Evolutionary conservation across 1,140 invertebrate genomes (phyloP), one percentile per base, ranked within the genome.

Genomic region (Zelostemma sp.): DNA sequence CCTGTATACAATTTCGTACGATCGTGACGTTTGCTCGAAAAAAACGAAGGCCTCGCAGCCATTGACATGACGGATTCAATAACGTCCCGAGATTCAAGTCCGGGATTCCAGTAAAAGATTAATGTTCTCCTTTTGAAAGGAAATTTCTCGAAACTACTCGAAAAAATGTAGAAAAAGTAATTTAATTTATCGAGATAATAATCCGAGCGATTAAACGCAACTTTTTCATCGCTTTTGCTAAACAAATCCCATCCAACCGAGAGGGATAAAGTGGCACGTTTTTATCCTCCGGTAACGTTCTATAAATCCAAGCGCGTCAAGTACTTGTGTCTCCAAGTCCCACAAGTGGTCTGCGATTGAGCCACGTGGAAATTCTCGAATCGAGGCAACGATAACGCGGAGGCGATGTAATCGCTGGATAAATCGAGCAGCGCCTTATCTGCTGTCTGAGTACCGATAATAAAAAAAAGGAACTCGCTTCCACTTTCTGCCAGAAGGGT

Each of bases 371-470:
- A 58, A 66, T 65, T 61, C 58, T 61, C 31, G 57, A 61, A 64
- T 53, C 60, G 56, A 56, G 54, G 40, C 41, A 47, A 35, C 55
- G 61, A 69, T 64, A 64, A 63, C 49, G 48, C 31, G 16, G 35
- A 19, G 0, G 51, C 67, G 55, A 61, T 53, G 57, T 69, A 64
- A 69, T 64, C 59, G 67, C 64, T 51, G 60, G 60, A 70, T 65
- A 70, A 70, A 70, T 65, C 57, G 68, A 70, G 68, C 68, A 54
- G 61, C 68, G 58, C 61, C 68, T 65, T 70, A 70, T 70, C 61
- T 62, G 56, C 53, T 46, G 57, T 61, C 58, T 61, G 61, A 65
- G 61, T 19, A 46, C 25, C 41, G 61, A 17, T 50, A 33, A 65
- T 59, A 63, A 56, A 69, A 69, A 72, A 69, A 73, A 68, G 60